Conservation (phyloP, 2,797 vertebrate genomes). For the Ateles fusciceps region DNA sequence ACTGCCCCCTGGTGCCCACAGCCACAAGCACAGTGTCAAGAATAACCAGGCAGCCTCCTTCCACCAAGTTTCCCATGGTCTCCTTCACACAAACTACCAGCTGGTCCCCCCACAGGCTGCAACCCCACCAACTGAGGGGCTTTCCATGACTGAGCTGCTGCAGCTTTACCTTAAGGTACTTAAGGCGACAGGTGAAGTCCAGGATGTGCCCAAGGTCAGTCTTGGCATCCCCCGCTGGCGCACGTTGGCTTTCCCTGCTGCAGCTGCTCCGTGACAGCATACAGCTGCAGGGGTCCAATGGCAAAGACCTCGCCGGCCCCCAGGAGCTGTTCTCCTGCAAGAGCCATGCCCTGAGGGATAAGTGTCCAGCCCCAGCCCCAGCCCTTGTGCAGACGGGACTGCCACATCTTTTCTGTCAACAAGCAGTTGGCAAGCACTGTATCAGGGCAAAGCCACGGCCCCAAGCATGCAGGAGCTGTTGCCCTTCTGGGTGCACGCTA, state of each 20-base stretch:
- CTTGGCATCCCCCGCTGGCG: slow-evolving; percentile 93
- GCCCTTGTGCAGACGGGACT: background rate
- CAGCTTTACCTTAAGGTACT: slow-evolving; percentile 94
- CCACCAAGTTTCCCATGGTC: background rate
- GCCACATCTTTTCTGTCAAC: background rate
- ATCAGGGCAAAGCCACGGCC: background rate
- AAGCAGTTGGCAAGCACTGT: background rate
- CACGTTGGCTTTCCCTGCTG: slow-evolving; percentile 94
- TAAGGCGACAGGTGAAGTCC: slow-evolving; percentile 97
- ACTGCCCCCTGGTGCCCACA: slow-evolving; percentile 80
- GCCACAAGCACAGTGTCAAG: slow-evolving; percentile 23
- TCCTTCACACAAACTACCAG: background rate
- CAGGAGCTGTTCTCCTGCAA: slow-evolving; percentile 94
- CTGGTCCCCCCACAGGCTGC: background rate
- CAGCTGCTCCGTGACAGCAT: slow-evolving; percentile 93
- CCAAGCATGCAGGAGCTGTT: background rate
- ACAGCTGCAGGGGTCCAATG: slow-evolving; percentile 93
- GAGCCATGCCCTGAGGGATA: background rate
- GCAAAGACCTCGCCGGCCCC: slow-evolving; percentile 93
- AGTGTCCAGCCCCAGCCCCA: background rate
- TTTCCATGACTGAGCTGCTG: background rate
- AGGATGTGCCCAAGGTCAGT: slow-evolving; percentile 97
- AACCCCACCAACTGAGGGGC: background rate
- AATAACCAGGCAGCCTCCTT: background rate
- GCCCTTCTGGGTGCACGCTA: background rate